These are phyloP conservation scores for Ricordea florida DNA, from an alignment of 92 coral and sea anemone genomes.

Conservation along the genomic window DNA sequence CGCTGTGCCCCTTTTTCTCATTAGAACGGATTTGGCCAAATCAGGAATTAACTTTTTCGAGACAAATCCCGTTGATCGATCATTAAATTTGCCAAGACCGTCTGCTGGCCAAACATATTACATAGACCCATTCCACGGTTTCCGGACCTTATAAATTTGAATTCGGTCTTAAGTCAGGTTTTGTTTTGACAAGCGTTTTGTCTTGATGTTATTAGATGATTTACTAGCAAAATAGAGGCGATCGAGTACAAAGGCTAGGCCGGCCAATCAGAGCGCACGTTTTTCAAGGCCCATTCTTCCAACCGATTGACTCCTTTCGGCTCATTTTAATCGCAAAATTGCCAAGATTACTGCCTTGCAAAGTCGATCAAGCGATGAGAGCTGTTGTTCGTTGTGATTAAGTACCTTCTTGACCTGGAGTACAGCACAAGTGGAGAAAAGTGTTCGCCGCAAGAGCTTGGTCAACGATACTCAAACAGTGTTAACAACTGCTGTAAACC, in stretches of 20 bases:
- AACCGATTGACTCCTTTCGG: slow-evolving; percentile 53
- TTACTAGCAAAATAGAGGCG: slow-evolving; percentile 70
- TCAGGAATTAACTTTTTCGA: neutral
- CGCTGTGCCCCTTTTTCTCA: neutral
- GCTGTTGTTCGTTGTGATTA: slow-evolving; percentile 32
- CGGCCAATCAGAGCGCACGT: slow-evolving; percentile 71
- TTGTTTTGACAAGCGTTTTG: slow-evolving; percentile 90
- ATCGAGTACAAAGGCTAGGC: slow-evolving; percentile 57
- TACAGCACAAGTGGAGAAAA: slow-evolving; percentile 25
- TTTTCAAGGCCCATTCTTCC: slow-evolving; percentile 72
- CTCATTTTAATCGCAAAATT: slow-evolving; percentile 68
- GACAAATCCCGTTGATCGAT: slow-evolving; percentile 4
- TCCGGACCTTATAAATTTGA: slow-evolving; percentile 81
- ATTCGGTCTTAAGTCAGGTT: slow-evolving; percentile 58
- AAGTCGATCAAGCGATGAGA: slow-evolving; percentile 52
- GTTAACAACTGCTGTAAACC: neutral
- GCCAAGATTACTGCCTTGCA: slow-evolving; percentile 62
- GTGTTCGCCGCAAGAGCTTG: slow-evolving; percentile 26
- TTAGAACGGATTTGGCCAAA: slow-evolving; percentile 34
- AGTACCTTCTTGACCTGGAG: slow-evolving; percentile 57
- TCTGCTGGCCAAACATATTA: slow-evolving; percentile 15
- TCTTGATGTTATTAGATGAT: slow-evolving; percentile 73
- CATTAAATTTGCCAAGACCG: neutral
- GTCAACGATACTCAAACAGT: slow-evolving; percentile 18
- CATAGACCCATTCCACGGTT: slow-evolving; percentile 58